These are phyloP conservation scores for Lateolabrax maculatus DNA, from an alignment of 2,797 vertebrate species.

Conservation along the genomic window DNA sequence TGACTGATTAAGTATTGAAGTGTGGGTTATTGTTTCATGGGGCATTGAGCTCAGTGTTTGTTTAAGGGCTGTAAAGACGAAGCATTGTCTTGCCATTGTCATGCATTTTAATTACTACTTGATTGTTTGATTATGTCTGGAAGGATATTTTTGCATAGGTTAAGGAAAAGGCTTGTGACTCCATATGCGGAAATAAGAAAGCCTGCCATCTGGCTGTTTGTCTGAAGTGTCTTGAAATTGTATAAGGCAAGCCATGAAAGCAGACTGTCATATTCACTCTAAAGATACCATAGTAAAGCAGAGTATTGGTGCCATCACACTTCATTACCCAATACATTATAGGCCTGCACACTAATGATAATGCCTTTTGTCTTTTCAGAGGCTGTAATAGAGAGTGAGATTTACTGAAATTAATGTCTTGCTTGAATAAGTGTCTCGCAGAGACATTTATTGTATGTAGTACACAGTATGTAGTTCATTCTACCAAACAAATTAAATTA, in stretches of 20 bases:
- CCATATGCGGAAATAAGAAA: background rate
- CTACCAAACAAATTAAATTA: constrained; percentile 31
- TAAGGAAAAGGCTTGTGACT: constrained; percentile 1
- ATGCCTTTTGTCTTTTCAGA: constrained; percentile 59
- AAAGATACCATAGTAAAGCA: constrained; percentile 48
- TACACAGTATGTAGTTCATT: constrained; percentile 26
- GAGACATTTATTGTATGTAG: constrained; percentile 35
- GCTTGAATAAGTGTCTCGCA: constrained; percentile 30
- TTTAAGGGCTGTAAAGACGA: constrained; percentile 72
- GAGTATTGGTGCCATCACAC: constrained; percentile 52
- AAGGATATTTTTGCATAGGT: constrained; percentile 44
- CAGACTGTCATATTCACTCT: constrained; percentile 35
- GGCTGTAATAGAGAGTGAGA: constrained; percentile 42
- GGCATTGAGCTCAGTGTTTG: constrained; percentile 75
- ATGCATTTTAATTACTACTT: constrained; percentile 59
- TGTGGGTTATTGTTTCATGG: constrained; percentile 77
- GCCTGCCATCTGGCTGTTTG: background rate
- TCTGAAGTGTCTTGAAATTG: constrained; percentile 8
- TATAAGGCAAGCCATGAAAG: constrained; percentile 28
- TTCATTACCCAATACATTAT: constrained; percentile 58
- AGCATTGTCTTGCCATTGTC: constrained; percentile 56
- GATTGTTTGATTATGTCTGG: constrained; percentile 53
- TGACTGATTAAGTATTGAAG: constrained; percentile 75
- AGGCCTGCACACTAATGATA: constrained; percentile 50
- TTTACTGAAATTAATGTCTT: constrained; percentile 50